A percentile compares a stretch with the other conserved stretches of the same genome.
Conservation (phyloP, 2,113 vertebrate genomes). For the Petrocephalus zakoni region DNA sequence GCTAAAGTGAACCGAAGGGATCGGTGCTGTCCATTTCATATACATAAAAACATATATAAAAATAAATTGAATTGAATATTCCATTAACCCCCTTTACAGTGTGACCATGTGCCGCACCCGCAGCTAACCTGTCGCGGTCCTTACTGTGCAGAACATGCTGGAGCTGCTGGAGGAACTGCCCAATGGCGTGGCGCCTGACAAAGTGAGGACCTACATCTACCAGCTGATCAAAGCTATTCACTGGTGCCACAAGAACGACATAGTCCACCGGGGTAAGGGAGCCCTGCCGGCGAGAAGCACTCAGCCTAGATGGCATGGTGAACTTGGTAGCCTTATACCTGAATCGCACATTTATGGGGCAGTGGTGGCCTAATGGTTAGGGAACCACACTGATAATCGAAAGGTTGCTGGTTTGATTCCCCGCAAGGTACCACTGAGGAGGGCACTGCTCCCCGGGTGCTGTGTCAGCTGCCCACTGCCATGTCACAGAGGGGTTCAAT, state of each 20-base stretch:
- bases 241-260: constrained; percentile 99
- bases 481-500: too few species aligned
- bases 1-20: neutral
- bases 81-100: neutral
- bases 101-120: neutral
- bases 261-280: constrained; percentile 86
- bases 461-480: too few species aligned
- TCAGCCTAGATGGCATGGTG: neutral
- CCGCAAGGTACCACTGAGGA: too few species aligned
- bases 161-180: constrained; percentile 97
- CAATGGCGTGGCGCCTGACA: constrained; percentile 87
- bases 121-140: neutral
- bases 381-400: too few species aligned
- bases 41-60: too few species aligned
- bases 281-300: neutral
- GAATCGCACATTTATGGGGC: neutral
- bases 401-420: too few species aligned
- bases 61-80: too few species aligned
- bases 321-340: neutral
- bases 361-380: too few species aligned
- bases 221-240: constrained; percentile 97
- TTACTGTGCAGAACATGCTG: constrained; percentile 83
- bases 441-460: too few species aligned
- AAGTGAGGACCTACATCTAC: constrained; percentile 94
- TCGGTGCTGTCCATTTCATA: neutral